A percentile compares a stretch with the other conserved stretches of the same genome.
phyloP scores from a whole-genome alignment of 2,113 vertebrate species.

The Elanus axillaris region DNA sequence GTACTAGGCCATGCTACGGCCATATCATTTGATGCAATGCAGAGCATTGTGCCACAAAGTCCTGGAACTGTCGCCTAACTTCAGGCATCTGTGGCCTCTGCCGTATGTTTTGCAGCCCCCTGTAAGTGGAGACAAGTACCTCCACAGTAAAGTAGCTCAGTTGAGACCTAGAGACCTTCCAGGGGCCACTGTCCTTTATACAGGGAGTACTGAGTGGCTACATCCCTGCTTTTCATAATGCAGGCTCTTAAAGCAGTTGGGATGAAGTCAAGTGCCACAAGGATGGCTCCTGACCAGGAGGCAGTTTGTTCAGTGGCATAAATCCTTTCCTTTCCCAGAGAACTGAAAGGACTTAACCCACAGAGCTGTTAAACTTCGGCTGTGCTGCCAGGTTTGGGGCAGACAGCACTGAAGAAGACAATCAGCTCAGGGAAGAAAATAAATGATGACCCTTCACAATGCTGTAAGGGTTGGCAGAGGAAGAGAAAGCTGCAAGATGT shows the following conservation, averaged over 20 bases:
- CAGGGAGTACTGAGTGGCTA: not conserved
- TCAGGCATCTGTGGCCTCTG: not conserved
- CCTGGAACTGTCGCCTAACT: not conserved
- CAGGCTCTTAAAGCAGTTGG: not conserved
- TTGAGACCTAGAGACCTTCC: not conserved
- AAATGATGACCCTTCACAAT: not conserved
- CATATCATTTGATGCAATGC: not conserved
- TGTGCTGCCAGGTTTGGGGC: not conserved
- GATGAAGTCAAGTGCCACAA: not conserved
- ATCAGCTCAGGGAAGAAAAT: not conserved
- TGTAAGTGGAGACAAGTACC: not conserved
- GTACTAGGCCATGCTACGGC: accelerated
- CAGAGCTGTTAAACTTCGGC: not conserved
- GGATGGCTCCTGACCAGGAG: not conserved
- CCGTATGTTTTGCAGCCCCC: not conserved
- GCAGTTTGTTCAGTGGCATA: not conserved
- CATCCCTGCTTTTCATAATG: not conserved
- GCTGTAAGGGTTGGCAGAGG: not conserved
- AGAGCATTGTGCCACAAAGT: not conserved
- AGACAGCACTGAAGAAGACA: not conserved
- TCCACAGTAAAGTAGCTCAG: not conserved
- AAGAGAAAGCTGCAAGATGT: not conserved
- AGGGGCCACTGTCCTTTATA: not conserved
- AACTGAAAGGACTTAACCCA: not conserved
- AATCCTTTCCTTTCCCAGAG: not conserved